Conservation (phyloP, 2,888 invertebrate species). For the Brachycybe producta region DNA sequence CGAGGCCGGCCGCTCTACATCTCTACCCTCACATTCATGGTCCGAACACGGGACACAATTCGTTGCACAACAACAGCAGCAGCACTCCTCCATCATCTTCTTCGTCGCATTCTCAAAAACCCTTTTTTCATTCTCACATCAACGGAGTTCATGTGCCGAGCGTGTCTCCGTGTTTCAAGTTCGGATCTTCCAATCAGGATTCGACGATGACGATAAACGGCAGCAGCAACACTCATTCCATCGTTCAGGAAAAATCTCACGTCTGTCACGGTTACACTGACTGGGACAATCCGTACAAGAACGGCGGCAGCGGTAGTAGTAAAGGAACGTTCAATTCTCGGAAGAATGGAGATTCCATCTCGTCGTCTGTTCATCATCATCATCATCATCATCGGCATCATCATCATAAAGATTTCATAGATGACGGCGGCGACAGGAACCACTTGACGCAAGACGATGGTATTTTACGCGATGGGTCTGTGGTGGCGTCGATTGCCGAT, state of each 20-base stretch:
- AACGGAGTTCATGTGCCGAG: neutral
- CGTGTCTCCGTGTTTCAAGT: neutral
- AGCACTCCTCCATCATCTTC: too few species aligned
- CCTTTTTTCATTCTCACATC: neutral
- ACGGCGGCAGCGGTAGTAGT: too few species aligned
- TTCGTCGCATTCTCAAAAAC: conserved; percentile 6
- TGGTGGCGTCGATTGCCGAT: too few species aligned
- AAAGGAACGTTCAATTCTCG: conserved; percentile 26
- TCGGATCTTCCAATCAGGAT: neutral
- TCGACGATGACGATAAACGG: too few species aligned
- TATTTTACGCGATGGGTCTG: too few species aligned
- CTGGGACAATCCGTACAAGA: conserved; percentile 31
- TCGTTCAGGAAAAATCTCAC: neutral
- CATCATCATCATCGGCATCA: too few species aligned
- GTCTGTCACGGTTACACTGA: conserved; percentile 31
- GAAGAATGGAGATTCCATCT: conserved; percentile 20
- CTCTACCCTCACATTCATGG: conserved; percentile 21
- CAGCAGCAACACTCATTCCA: too few species aligned
- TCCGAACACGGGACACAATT: conserved; percentile 2
- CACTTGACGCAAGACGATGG: too few species aligned
- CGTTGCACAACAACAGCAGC: neutral
- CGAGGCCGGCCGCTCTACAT: conserved; percentile 15
- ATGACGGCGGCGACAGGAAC: too few species aligned
- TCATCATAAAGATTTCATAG: too few species aligned
- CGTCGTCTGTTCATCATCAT: too few species aligned